phyloP scores from a whole-genome alignment of 1,140 invertebrate genomes.

The Olivierus martensii region DNA sequence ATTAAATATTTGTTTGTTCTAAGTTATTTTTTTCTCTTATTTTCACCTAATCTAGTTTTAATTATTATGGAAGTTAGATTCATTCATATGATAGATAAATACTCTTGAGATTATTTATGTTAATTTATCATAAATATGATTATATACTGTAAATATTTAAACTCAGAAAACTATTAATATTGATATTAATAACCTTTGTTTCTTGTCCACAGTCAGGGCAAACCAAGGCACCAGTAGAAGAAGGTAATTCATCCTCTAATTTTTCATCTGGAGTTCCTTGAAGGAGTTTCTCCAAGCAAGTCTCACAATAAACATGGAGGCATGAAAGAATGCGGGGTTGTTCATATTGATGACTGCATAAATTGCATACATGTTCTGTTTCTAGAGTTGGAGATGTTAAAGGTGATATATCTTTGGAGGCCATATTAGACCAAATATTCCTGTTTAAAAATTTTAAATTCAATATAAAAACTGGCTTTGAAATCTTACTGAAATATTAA shows the following conservation, averaged over 20 bases:
- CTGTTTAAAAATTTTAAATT: too few relatives aligned
- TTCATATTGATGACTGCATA: constrained; percentile 50
- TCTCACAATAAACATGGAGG: constrained; percentile 83
- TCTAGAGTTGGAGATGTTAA: constrained; percentile 13
- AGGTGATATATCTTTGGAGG: constrained; percentile 15
- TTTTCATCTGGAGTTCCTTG: constrained; percentile 38
- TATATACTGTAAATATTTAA: too few relatives aligned
- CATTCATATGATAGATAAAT: too few relatives aligned
- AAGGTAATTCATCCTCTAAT: background rate
- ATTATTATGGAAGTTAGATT: too few relatives aligned
- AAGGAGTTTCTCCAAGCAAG: constrained; percentile 61
- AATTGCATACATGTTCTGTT: constrained; percentile 24
- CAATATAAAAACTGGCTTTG: too few relatives aligned
- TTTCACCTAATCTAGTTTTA: too few relatives aligned
- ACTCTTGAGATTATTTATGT: too few relatives aligned
- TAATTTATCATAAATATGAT: too few relatives aligned
- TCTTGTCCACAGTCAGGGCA: constrained; percentile 74
- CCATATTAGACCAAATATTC: constrained; percentile 6
- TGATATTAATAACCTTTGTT: constrained; percentile 44
- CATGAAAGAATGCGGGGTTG: constrained; percentile 74
- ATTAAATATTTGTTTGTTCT: too few relatives aligned
- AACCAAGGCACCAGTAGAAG: constrained; percentile 17
- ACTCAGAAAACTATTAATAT: background rate
- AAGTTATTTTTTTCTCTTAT: too few relatives aligned
- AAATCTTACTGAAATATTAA: too few relatives aligned